phyloP scores from a whole-genome alignment of 1,140 invertebrate species.

The Chironomus tepperi region DNA sequence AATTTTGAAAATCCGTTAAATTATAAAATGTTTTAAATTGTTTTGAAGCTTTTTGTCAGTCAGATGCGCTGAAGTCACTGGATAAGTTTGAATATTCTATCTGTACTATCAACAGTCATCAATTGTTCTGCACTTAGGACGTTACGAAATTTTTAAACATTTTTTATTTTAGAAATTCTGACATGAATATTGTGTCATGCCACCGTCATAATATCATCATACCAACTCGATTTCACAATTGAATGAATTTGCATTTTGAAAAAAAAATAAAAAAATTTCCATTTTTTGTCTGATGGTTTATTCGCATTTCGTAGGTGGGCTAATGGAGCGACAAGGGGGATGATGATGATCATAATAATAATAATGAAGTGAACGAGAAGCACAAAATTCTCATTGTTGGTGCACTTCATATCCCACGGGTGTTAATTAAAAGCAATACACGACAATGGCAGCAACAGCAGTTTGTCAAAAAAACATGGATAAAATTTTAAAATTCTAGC shows the following conservation, averaged over 20 bases:
- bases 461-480: not conserved
- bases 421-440: slow-evolving; percentile 5
- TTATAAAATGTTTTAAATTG: too few species aligned
- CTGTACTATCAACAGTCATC: too few species aligned
- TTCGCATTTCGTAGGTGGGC: slow-evolving; percentile 1
- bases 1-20: too few species aligned
- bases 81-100: too few species aligned
- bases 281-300: not conserved
- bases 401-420: slow-evolving; percentile 14
- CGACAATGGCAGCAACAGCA: not conserved
- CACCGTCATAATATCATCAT: not conserved
- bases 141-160: too few species aligned
- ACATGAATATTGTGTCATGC: not conserved
- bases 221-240: slow-evolving; percentile 1
- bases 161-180: too few species aligned
- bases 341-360: too few species aligned
- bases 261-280: not conserved
- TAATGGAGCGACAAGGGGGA: not conserved
- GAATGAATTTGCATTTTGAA: slow-evolving; percentile 20
- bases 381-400: not conserved
- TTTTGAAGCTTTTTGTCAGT: too few species aligned
- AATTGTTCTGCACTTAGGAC: too few species aligned
- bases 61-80: too few species aligned
- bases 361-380: too few species aligned
- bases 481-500: slow-evolving; percentile 8